Percentiles rank a stretch among this genome's conserved stretches.
Conservation (phyloP, 2,888 invertebrate species). For the Papilio gigon region DNA sequence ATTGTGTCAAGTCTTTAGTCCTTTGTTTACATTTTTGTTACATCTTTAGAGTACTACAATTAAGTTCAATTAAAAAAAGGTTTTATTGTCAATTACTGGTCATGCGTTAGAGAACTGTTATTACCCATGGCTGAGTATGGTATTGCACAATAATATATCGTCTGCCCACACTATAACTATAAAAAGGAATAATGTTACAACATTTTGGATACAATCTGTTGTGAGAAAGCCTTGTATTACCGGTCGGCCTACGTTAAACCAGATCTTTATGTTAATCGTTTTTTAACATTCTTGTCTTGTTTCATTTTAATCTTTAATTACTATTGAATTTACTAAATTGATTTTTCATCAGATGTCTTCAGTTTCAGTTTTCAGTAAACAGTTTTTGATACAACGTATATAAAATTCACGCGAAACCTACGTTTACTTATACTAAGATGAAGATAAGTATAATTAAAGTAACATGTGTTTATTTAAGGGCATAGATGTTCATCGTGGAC, state of each 20-base stretch:
- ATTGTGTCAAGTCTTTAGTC: too few relatives aligned
- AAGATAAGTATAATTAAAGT: too few relatives aligned
- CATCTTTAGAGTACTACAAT: too few relatives aligned
- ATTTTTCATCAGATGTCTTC: too few relatives aligned
- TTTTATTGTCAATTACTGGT: constrained; percentile 19
- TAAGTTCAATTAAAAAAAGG: constrained; percentile 1
- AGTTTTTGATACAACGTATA: too few relatives aligned
- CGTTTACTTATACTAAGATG: too few relatives aligned
- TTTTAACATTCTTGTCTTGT: constrained; percentile 9
- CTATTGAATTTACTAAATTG: neutral
- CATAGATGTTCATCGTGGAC: too few relatives aligned
- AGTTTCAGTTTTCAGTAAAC: too few relatives aligned
- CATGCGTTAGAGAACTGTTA: constrained; percentile 42
- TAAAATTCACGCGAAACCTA: too few relatives aligned
- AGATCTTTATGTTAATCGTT: constrained; percentile 33
- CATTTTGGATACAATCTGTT: constrained; percentile 52
- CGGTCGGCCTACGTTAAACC: constrained; percentile 34
- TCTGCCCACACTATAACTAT: constrained; percentile 62
- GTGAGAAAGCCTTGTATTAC: constrained; percentile 31
- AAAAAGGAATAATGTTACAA: constrained; percentile 67
- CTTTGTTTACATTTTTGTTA: too few relatives aligned
- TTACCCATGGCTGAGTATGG: constrained; percentile 61
- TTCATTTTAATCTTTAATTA: constrained; percentile 17
- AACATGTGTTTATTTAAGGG: too few relatives aligned
- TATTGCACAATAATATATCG: constrained; percentile 67